Evolutionary conservation across 2,113 vertebrate genomes (phyloP).

Genomic region (Pterocles burchelli): DNA sequence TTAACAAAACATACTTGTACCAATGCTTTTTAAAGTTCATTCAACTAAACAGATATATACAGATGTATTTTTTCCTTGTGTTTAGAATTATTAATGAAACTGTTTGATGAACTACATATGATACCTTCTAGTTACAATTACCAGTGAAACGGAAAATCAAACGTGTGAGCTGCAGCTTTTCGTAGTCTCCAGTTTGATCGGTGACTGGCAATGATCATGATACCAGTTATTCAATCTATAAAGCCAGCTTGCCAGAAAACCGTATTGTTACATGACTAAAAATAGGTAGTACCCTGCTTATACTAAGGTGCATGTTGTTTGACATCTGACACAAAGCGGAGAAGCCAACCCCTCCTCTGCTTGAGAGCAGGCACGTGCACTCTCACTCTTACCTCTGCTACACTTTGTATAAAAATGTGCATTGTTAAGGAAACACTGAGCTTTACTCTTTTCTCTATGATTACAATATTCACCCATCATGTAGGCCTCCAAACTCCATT

Average conservation of each 20-base stretch:
- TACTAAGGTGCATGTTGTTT: not conserved
- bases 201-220: not conserved
- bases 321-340: not conserved
- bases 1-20: not conserved
- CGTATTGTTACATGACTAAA: not conserved
- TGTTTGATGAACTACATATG: not conserved
- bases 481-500: not conserved
- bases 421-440: not conserved
- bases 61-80: not conserved
- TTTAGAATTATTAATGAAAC: not conserved
- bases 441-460: not conserved
- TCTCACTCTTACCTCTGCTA: not conserved
- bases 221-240: not conserved
- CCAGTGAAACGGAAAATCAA: not conserved
- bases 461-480: rapidly evolving
- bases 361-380: not conserved
- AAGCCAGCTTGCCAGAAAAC: not conserved
- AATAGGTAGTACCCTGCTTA: not conserved
- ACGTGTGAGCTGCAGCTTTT: not conserved
- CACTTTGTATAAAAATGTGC: not conserved
- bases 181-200: not conserved
- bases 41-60: not conserved
- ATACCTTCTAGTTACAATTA: not conserved
- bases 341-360: not conserved
- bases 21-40: not conserved